A percentile compares a stretch with the other conserved stretches of the same genome.
phyloP scores from a whole-genome alignment of 1,140 invertebrate genomes.

The Dendroctonus valens region DNA sequence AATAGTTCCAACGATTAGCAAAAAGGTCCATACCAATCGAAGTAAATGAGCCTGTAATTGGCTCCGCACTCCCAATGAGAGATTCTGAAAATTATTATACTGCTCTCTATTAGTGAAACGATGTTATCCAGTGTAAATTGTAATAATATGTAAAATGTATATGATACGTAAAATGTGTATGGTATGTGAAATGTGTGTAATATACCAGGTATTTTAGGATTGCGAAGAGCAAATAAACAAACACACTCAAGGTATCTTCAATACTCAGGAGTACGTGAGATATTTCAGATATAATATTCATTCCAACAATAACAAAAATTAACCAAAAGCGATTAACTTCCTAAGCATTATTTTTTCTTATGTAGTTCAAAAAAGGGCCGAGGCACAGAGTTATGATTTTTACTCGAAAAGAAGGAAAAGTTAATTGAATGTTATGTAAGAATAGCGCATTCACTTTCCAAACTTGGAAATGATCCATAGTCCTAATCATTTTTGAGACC shows the following conservation, averaged over 20 bases:
- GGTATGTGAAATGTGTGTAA: constrained; percentile 17
- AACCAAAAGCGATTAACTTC: too few relatives aligned
- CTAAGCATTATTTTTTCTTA: too few relatives aligned
- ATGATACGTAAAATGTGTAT: constrained; percentile 20
- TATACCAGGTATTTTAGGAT: constrained; percentile 29
- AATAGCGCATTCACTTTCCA: too few relatives aligned
- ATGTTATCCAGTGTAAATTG: neutral
- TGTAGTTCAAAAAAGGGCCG: too few relatives aligned
- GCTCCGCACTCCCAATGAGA: constrained; percentile 27
- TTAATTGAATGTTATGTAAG: too few relatives aligned
- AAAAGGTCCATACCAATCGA: constrained; percentile 53
- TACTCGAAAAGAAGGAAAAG: too few relatives aligned
- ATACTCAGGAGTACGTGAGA: too few relatives aligned
- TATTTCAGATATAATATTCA: too few relatives aligned
- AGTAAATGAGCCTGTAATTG: constrained; percentile 43
- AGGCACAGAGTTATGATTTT: too few relatives aligned
- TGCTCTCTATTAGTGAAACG: neutral
- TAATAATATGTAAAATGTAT: constrained; percentile 17
- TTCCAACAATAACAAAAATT: too few relatives aligned
- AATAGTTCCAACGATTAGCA: constrained; percentile 52
- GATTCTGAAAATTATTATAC: constrained; percentile 25
- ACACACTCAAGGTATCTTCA: constrained; percentile 9
- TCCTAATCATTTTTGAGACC: too few relatives aligned
- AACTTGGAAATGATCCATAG: too few relatives aligned
- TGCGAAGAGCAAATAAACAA: constrained; percentile 43